Base-by-base conservation (phyloP, 1,140 invertebrate genomes). In the Euura saliciscinereae region DNA sequence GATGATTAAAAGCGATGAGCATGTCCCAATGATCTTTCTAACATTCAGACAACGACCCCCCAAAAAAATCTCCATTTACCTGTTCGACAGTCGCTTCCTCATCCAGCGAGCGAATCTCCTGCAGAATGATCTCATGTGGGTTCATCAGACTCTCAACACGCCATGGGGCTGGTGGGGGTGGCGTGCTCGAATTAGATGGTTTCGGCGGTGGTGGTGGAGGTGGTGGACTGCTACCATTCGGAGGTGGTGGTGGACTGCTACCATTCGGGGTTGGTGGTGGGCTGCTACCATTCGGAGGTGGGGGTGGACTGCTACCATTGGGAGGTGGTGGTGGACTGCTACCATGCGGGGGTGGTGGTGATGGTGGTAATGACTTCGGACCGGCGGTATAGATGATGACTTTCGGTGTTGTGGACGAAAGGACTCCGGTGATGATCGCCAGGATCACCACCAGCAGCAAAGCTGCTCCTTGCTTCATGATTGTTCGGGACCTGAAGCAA, bases 401-500 rank as follows among this genome's bases (percentile, higher is more conserved):
- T n/a, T 71, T 28, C 65, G 65, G 66, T 73, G 46, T 45, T 44
- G 5, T 4, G 11, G 28, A 6, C 6, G 28, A 11, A 2, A 2
- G 65, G 46, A 43, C 65, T 69, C 69, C 0, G 68, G 0, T 43
- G 59, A 4, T 65, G 3, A 71, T 74, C 75, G 66, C 71, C 64
- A 77, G 71, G 46, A 76, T 75, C 42, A 78, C 70, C 73, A 78
- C 68, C 76, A 85, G 79, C 79, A 83, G 79, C 80, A 81, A 71
- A 71, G 79, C 81, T 80, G 81, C 78, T 72, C 78, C 78, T 74
- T 75, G 77, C 78, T 81, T 81, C 84, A 83, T 85, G 68, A 70
- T 82, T 75, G 72, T 70, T 74, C 66, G 8, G 79, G 75, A 72
- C 73, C 80, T 76, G 59, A 3, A 78, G 78, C 72, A 59, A 66